Percentiles rank a stretch among this genome's conserved stretches.
These are phyloP conservation scores for Calosoma granatense DNA, from an alignment of 1,140 invertebrate species.

Conservation along the genomic window DNA sequence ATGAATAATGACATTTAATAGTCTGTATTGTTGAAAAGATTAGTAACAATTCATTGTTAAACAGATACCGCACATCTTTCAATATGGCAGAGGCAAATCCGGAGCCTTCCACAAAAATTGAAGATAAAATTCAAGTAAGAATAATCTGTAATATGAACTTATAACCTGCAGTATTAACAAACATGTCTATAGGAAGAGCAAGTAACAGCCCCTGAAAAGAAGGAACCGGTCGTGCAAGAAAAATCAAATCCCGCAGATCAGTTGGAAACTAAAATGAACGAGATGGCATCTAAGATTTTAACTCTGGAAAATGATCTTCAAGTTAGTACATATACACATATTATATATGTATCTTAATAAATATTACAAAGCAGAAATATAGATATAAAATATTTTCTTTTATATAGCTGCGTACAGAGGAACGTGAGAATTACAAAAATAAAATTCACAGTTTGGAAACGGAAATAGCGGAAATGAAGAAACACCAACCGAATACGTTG, in stretches of 20 bases:
- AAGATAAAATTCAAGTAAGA: background rate
- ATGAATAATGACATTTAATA: too few relatives aligned
- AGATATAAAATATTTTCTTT: too few relatives aligned
- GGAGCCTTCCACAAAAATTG: too few relatives aligned
- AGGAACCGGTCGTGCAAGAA: background rate
- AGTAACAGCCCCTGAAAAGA: background rate
- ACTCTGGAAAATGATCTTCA: background rate
- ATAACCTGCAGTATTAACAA: background rate
- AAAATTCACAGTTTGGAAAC: conserved; percentile 2
- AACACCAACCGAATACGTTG: background rate
- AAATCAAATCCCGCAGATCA: background rate
- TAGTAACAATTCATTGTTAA: too few relatives aligned
- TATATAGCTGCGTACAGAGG: background rate
- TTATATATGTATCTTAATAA: background rate
- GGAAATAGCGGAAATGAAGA: conserved; percentile 5
- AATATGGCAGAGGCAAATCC: too few relatives aligned
- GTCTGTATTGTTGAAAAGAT: too few relatives aligned
- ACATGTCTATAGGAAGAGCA: background rate
- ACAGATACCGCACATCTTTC: too few relatives aligned
- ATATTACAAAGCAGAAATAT: too few relatives aligned
- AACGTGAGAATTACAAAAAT: conserved; percentile 9
- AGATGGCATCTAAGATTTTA: background rate
- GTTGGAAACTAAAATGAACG: background rate
- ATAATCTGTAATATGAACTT: background rate
- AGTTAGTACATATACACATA: background rate